Evolutionary conservation across 2,797 vertebrate species (phyloP).

Genomic region (Neoniphon sammara): DNA sequence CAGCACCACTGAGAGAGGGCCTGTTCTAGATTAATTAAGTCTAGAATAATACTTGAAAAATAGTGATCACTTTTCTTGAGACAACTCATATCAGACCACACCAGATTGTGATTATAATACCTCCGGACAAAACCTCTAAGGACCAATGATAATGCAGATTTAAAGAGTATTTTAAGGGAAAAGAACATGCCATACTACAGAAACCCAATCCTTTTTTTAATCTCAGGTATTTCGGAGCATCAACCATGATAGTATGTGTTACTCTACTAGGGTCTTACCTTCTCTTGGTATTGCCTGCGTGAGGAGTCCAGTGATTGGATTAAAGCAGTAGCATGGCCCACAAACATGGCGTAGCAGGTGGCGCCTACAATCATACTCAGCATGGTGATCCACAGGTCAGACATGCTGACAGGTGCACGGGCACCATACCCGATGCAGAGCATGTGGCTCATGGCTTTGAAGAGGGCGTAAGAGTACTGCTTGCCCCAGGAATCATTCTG

Average conservation of each 20-base stretch:
- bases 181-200: conserved; percentile 1
- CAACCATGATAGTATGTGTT: neutral
- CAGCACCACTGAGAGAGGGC: conserved; percentile 36
- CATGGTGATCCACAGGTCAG: conserved; percentile 99
- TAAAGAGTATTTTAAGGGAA: neutral
- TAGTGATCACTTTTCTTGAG: conserved; percentile 51
- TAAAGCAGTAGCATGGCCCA: conserved; percentile 95
- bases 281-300: conserved; percentile 95
- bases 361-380: conserved; percentile 98
- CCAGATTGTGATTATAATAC: neutral
- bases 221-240: neutral
- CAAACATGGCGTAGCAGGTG: conserved; percentile 99
- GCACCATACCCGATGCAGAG: conserved; percentile 97
- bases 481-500: conserved; percentile 99
- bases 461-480: conserved; percentile 97
- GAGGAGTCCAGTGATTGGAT: conserved; percentile 98
- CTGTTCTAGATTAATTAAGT: conserved; percentile 56
- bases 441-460: conserved; percentile 99
- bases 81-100: conserved; percentile 14
- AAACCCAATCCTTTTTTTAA: conserved; percentile 3
- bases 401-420: conserved; percentile 97
- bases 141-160: neutral
- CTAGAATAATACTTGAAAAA: conserved; percentile 8
- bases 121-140: neutral
- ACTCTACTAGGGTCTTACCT: conserved; percentile 83